Conservation (phyloP, 2,797 vertebrate species). For the Zenarchopterus dispar region DNA sequence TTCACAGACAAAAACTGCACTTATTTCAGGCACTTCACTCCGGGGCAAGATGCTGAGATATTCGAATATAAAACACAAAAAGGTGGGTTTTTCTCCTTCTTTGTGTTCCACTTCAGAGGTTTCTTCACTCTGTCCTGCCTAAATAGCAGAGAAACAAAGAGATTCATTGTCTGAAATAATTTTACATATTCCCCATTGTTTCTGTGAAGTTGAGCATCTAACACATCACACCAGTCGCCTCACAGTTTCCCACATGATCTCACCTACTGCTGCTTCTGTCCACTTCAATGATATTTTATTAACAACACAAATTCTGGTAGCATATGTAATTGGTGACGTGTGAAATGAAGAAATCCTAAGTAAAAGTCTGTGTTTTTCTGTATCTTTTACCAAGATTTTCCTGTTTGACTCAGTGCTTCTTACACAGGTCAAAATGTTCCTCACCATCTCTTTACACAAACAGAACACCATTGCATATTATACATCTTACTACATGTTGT, state of each 20-base stretch:
- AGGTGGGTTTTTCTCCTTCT: constrained; percentile 78
- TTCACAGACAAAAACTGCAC: constrained; percentile 91
- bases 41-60: constrained; percentile 90
- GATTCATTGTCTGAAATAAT: background rate
- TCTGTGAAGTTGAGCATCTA: constrained; percentile 31
- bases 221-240: constrained; percentile 3
- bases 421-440: background rate
- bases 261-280: too few relatives aligned
- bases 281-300: too few relatives aligned
- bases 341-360: too few relatives aligned
- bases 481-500: background rate
- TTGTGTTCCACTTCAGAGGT: background rate
- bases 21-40: constrained; percentile 96
- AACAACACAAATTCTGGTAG: too few relatives aligned
- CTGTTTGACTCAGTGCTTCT: background rate
- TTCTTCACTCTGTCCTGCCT: background rate
- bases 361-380: background rate
- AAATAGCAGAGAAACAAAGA: constrained; percentile 1
- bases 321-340: too few relatives aligned
- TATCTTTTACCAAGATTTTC: background rate
- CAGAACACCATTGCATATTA: too few relatives aligned
- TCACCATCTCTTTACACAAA: background rate
- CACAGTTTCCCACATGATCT: too few relatives aligned
- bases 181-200: constrained; percentile 13
- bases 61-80: constrained; percentile 97